Evolutionary conservation across 2,888 invertebrate species (phyloP), one percentile per base, ranked within the genome.

Genomic region (Theretra japonica): DNA sequence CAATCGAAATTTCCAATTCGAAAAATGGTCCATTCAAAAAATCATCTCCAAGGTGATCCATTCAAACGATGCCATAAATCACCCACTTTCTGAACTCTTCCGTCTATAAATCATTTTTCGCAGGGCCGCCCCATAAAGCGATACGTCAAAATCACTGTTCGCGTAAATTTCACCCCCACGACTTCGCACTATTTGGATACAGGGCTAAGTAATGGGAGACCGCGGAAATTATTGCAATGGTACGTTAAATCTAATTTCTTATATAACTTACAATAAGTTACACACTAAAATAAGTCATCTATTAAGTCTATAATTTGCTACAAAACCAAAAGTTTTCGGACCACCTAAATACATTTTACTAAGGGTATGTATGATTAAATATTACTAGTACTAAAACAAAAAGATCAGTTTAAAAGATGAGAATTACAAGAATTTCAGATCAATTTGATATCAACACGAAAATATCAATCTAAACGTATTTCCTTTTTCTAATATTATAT

Each of bases 61-160:
- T 60, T 70, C 33, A 69, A 69, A 62, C 56, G 62, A 33, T 8
- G 41, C 56, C 41, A 60, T 70, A 48, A 50, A 50, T 60, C 59
- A 70, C 60, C 58, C 50, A 62, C 50, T 60, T 70, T 53, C 33
- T 65, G 69, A 72, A 69, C 56, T 65, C 62, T 68, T 48, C 68
- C 68, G 28, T 53, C 41, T 30, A 72, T 72, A 69, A 72, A 87
- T 86, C 84, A 91, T 91, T 89, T 90, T 90, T 91, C 90, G 89
- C 76, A 76, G 74, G 76, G 82, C 83, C 80, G 78, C 83, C 83
- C 86, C 83, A 85, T 83, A 88, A 87, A 89, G 83, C 89, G 88
- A 90, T 90, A 90, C 89, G 90, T 92, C 92, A 91, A 90, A 91
- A 91, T 91, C 91, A 91, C 90, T 90, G 90, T 89, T 88, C 86